phyloP scores from a whole-genome alignment of 2,797 vertebrate species.

The Sebastes oblongus region DNA sequence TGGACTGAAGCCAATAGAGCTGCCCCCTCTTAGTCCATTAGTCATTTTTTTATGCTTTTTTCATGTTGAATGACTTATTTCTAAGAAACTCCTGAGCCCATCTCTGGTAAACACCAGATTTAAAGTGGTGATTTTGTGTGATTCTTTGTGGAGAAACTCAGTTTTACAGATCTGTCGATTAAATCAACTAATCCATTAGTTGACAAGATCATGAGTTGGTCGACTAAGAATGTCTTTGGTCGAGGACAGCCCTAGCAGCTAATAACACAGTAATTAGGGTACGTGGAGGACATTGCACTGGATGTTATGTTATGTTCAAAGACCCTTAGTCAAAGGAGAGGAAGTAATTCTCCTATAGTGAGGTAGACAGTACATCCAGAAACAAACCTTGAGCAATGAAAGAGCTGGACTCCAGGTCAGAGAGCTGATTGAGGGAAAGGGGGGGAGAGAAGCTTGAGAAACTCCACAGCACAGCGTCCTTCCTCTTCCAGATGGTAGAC shows the following conservation, averaged over 20 bases:
- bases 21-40: too few species aligned
- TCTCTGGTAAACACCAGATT: too few species aligned
- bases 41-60: too few species aligned
- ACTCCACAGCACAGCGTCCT: neutral
- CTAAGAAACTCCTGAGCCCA: too few species aligned
- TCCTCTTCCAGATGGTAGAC: neutral
- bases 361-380: neutral
- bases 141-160: too few species aligned
- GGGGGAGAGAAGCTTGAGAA: accelerated
- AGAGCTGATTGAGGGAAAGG: neutral
- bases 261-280: neutral
- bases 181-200: too few species aligned
- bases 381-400: slow-evolving; percentile 6
- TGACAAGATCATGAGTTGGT: too few species aligned
- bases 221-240: too few species aligned
- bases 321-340: neutral
- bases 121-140: too few species aligned
- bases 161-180: too few species aligned
- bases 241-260: neutral
- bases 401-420: neutral
- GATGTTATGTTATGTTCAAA: neutral
- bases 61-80: too few species aligned
- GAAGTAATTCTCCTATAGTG: neutral
- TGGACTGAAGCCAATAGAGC: neutral
- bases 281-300: neutral